Base-by-base conservation (phyloP, 2,888 invertebrate genomes). In the Heliconius charithonia region DNA sequence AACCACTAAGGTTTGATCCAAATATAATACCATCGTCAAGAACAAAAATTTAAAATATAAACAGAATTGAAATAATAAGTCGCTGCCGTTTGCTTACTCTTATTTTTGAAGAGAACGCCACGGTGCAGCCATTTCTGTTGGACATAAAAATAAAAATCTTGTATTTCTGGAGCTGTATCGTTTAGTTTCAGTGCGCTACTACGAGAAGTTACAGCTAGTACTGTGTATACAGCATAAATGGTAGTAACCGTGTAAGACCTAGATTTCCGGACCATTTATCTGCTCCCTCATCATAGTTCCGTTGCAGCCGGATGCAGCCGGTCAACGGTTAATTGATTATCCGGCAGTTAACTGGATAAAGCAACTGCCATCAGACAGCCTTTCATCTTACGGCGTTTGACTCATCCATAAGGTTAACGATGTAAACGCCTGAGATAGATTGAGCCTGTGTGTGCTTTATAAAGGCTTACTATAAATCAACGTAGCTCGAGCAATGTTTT, bases 301-400 rank as follows among this genome's bases (percentile, higher is more conserved):
- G 89, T 82, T 90, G 91, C 91, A 92, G 86, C 90, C 91, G 93
- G 92, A 92, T 91, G 92, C 91, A 91, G 86, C 89, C 93, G 91
- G 92, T 91, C 93, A 91, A 86, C 91, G 89, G 91, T 90, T 93
- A 93, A 94, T 94, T 93, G 92, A 93, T 93, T 92, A 93, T 92
- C 92, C 93, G 90, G 90, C 85, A 88, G 88, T 88, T 88, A 88
- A 85, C 86, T 85, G 86, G 85, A 84, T 82, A 83, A 81, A 82
- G 83, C 83, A 80, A 81, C 80, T 79, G 78, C 83, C 78, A 82
- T 82, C 83, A 80, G 77, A 71, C 80, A 79, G 77, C 79, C 81
- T 83, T 82, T 83, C 81, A 82, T 82, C 80, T 84, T 80, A 80
- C 59, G 69, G 70, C 76, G 45, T 69, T 79, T 69, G 77, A 70